Percentiles rank a stretch among this genome's conserved stretches.
Evolutionary conservation across 2,797 vertebrate species (phyloP).

Genomic region (Poecile montanus): DNA sequence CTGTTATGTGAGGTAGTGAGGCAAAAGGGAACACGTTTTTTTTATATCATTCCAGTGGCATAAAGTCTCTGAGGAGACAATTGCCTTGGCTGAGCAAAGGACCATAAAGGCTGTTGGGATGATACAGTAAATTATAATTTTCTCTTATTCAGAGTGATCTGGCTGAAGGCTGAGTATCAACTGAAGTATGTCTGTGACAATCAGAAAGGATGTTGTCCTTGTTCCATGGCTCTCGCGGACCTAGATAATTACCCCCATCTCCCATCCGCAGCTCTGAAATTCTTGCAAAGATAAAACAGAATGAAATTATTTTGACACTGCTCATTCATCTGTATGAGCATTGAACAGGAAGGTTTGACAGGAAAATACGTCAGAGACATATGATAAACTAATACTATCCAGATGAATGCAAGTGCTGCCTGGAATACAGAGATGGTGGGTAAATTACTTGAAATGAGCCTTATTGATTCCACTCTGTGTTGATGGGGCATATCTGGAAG

Average conservation of each 20-base stretch:
- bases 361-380: conserved; percentile 28
- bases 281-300: not conserved
- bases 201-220: conserved; percentile 25
- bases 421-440: conserved; percentile 10
- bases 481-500: conserved; percentile 43
- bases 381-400: conserved; percentile 39
- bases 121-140: not conserved
- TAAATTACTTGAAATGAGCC: conserved; percentile 62
- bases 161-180: conserved; percentile 15
- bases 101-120: not conserved
- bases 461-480: conserved; percentile 57
- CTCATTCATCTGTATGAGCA: conserved; percentile 40
- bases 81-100: conserved; percentile 5
- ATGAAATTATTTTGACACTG: conserved; percentile 39
- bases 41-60: not conserved
- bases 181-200: not conserved
- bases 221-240: not conserved
- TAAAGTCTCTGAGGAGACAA: not conserved
- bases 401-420: conserved; percentile 11
- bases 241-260: not conserved
- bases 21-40: not conserved
- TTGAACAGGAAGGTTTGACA: not conserved
- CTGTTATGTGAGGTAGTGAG: not conserved
- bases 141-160: not conserved
- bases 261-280: not conserved